Evolutionary conservation across 2,113 vertebrate species (phyloP).

Genomic region (Myocastor coypus): DNA sequence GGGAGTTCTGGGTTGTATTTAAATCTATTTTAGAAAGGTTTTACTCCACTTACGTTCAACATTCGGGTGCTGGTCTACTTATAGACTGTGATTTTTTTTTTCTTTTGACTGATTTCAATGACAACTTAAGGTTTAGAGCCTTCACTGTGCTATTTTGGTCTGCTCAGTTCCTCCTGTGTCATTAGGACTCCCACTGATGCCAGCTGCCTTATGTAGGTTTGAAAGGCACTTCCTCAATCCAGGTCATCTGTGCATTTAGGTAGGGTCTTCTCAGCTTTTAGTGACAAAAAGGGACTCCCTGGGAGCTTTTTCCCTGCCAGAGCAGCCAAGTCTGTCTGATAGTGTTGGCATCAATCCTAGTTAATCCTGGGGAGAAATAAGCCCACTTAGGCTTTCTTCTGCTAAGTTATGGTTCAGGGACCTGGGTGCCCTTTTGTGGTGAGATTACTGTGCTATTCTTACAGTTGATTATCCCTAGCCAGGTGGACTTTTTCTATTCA

Average conservation of each 20-base stretch:
- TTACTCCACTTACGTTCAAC: not conserved
- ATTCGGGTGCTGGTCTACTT: not conserved
- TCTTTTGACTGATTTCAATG: not conserved
- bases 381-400: not conserved
- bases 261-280: not conserved
- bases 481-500: not conserved
- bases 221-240: not conserved
- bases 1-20: not conserved
- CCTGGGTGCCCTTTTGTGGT: not conserved
- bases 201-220: not conserved
- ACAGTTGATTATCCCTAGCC: not conserved
- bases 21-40: not conserved
- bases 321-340: not conserved
- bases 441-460: not conserved
- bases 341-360: not conserved
- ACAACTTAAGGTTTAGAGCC: constrained; percentile 15
- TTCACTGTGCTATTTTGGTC: constrained; percentile 20
- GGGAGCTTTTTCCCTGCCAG: not conserved
- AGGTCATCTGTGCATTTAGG: not conserved
- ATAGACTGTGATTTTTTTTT: not conserved
- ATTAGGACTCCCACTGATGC: not conserved
- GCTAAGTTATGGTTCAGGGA: not conserved
- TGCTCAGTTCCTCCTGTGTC: not conserved
- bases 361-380: not conserved
- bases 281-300: not conserved